Evolutionary conservation across 2,888 invertebrate species (phyloP).

Genomic region (Graphium colonna): DNA sequence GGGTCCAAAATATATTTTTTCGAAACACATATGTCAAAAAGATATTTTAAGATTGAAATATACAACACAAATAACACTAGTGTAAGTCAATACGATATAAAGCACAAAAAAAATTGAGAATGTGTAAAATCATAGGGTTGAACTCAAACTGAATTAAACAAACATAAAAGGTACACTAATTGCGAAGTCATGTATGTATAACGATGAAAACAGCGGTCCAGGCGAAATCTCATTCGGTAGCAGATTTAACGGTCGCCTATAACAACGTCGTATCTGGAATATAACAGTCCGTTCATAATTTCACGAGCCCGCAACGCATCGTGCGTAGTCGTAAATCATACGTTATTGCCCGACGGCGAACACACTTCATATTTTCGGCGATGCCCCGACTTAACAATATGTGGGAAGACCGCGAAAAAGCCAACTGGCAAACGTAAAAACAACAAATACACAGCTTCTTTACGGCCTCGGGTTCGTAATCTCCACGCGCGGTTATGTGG

Average conservation of each 20-base stretch:
- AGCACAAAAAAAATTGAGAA: no score
- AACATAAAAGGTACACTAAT: no score
- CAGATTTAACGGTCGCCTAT: constrained; percentile 5
- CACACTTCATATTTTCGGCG: constrained; percentile 11
- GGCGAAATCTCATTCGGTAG: constrained; percentile 10
- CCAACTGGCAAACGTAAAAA: constrained; percentile 14
- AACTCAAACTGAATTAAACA: no score
- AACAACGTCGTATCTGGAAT: constrained; percentile 9
- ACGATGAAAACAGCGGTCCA: neutral
- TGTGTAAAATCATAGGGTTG: no score
- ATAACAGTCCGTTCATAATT: constrained; percentile 12
- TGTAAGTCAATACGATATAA: no score
- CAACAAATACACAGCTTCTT: constrained; percentile 14
- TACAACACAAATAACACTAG: no score
- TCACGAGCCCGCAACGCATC: neutral
- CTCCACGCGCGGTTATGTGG: constrained; percentile 3
- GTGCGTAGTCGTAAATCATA: constrained; percentile 15
- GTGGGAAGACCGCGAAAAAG: constrained; percentile 7
- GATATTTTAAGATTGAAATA: no score
- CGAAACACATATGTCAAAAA: neutral
- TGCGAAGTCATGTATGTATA: constrained; percentile 3
- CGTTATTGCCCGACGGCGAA: constrained; percentile 11
- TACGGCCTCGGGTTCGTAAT: constrained; percentile 8
- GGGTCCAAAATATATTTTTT: neutral
- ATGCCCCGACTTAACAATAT: constrained; percentile 17